Base-by-base conservation (phyloP, 2,888 invertebrate genomes). In the Alloplasta piceator region DNA sequence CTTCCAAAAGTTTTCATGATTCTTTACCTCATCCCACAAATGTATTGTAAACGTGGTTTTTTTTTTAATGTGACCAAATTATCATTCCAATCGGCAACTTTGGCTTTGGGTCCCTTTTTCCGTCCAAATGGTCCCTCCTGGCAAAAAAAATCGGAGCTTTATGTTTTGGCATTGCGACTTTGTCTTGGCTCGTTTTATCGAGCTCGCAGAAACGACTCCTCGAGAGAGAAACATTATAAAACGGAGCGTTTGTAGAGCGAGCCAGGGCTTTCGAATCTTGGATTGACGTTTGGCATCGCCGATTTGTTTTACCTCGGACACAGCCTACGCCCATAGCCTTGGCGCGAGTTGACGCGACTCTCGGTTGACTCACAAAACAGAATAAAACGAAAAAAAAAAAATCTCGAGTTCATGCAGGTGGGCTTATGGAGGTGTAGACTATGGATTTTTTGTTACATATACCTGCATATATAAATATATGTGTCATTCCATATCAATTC, bases 291-390 rank as follows among this genome's bases (percentile, higher is more conserved):
- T 55, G 70, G 46, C 52, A 55, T 70, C 61, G 64, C n/a, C 48
- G 72, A 71, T 67, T 68, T 64, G 76, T 78, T 64, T 80, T 78
- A 61, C 68, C 46, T 9, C 48, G 39, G 58, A n/a, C 39, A 5
- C 50, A 16, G 1, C 10, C 14, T 12, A 6, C 38, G n/a, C n/a
- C 46, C 70, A n/a, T 60, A 75, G 75, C 83, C 83, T 83, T 82
- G 79, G 68, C 58, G 38, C 58, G 38, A 70, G 50, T 70, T 16
- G 52, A 55, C 55, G 58, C 52, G 68, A 41, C 39, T 55, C 60
- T 56, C 26, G 55, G 48, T 26, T 26, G 26, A 50, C 16, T 61
- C 41, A 43, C 63, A 55, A 70, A 66, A 50, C 12, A 36, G 64
- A 50, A 38, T 50, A 63, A 52, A 61, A 39, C 39, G n/a, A 58